Conservation (phyloP, 2,888 invertebrate genomes). For the Pterostichus niger region DNA sequence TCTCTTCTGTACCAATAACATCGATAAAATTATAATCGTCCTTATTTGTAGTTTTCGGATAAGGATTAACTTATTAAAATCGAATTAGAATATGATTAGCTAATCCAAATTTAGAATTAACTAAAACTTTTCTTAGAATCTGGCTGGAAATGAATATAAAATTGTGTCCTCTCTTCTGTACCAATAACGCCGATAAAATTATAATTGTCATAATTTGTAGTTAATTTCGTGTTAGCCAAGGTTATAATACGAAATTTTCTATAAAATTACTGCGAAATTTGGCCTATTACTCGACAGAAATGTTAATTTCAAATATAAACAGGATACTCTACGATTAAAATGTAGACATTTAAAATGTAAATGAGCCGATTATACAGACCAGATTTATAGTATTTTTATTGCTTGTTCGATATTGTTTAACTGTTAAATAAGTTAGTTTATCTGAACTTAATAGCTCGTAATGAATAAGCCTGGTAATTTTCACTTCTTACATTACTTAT, state of each 20-base stretch:
- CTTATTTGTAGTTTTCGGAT: no score
- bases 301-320: background rate
- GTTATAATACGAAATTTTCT: slow-evolving; percentile 26
- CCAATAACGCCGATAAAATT: slow-evolving; percentile 1
- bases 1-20: no score
- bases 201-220: slow-evolving; percentile 17
- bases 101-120: no score
- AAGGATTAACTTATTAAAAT: no score
- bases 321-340: slow-evolving; percentile 9
- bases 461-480: slow-evolving; percentile 7
- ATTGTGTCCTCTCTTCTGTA: background rate
- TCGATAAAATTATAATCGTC: no score
- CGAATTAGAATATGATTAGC: no score
- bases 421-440: slow-evolving; percentile 14
- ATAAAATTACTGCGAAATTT: slow-evolving; percentile 8
- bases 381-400: slow-evolving; percentile 25
- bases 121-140: no score
- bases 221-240: slow-evolving; percentile 19
- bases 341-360: slow-evolving; percentile 37
- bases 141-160: background rate
- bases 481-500: background rate
- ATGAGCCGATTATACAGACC: slow-evolving; percentile 17
- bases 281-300: background rate
- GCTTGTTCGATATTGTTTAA: slow-evolving; percentile 35
- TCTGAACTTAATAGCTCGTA: slow-evolving; percentile 25